Base-by-base conservation (phyloP, 1,140 invertebrate genomes). In the Chironomus striatipennis region DNA sequence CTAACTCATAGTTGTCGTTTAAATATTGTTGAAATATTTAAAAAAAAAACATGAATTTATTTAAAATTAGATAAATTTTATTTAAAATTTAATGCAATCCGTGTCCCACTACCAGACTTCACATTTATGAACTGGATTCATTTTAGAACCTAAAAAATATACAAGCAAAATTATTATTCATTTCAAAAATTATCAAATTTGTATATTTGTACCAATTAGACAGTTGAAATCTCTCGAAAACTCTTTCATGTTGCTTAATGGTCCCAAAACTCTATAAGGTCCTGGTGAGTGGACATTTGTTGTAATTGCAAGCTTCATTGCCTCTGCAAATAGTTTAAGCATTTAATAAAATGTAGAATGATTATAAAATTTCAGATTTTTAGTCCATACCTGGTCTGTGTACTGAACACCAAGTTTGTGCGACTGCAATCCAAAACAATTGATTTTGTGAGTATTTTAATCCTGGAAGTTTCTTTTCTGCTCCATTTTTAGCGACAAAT, bases 51-150 rank as follows among this genome's bases (percentile, higher is more conserved):
- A n/a, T n/a, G n/a, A n/a, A n/a, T n/a, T n/a, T n/a, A n/a, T n/a
- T n/a, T n/a, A n/a, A n/a, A n/a, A n/a, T n/a, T n/a, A n/a, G n/a
- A n/a, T n/a, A n/a, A n/a, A n/a, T n/a, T n/a, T n/a, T 34, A 5
- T 34, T 1, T 34, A 34, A 34, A 34, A 34, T n/a, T n/a, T 2
- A 34, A 2, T 34, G 24, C 24, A 34, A 34, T 34, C 24, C 1
- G 24, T 73, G n/a, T 21, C n/a, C 24, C 21, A 10, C 24, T 87
- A 91, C 90, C 90, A 91, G 7, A 91, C 87, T 78, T 85, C 83
- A 83, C 95, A 97, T 81, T 95, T 96, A 2, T 92, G 85, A 17
- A 79, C 77, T 2, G 94, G 93, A 81, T 96, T 96, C 93, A 96
- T 94, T 43, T 85, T 87, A 0, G 90, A 88, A 6, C 89, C 89